Evolutionary conservation across 2,888 invertebrate species (phyloP).

Genomic region (Drosophila fulvimacula): DNA sequence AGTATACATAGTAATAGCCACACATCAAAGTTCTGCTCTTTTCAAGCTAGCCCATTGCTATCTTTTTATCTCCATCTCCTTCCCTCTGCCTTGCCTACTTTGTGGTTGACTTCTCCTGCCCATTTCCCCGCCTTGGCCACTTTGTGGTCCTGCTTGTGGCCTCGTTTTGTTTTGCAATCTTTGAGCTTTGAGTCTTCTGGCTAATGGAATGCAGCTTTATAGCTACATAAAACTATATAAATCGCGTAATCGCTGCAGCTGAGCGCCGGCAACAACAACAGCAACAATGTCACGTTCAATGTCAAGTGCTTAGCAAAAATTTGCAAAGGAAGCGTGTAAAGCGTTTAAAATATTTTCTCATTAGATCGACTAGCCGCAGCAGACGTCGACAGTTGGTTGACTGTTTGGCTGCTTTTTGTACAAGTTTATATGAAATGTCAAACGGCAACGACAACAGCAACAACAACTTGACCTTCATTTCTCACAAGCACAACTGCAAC

Average conservation of each 20-base stretch:
- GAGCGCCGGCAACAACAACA: conserved; percentile 38
- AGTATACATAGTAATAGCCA: neutral
- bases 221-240: conserved; percentile 51
- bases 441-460: conserved; percentile 52
- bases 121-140: neutral
- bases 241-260: conserved; percentile 72
- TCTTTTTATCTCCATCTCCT: neutral
- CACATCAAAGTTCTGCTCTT: neutral
- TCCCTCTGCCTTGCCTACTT: neutral
- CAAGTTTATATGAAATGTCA: conserved; percentile 78
- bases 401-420: conserved; percentile 29
- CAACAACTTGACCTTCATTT: conserved; percentile 72
- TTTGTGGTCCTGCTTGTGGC: conserved; percentile 52
- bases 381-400: conserved; percentile 45
- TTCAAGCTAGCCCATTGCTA: neutral
- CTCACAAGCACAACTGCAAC: conserved; percentile 66
- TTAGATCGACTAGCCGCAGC: conserved; percentile 63
- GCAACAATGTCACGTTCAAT: conserved; percentile 77
- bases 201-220: conserved; percentile 52
- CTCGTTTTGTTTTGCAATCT: conserved; percentile 25
- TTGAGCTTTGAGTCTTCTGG: conserved; percentile 10
- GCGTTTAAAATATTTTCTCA: conserved; percentile 78
- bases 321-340: conserved; percentile 79
- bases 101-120: neutral
- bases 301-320: conserved; percentile 71